These are phyloP conservation scores for Orientallactaga bullata DNA, from an alignment of 2,113 vertebrate genomes.

Conservation along the genomic window DNA sequence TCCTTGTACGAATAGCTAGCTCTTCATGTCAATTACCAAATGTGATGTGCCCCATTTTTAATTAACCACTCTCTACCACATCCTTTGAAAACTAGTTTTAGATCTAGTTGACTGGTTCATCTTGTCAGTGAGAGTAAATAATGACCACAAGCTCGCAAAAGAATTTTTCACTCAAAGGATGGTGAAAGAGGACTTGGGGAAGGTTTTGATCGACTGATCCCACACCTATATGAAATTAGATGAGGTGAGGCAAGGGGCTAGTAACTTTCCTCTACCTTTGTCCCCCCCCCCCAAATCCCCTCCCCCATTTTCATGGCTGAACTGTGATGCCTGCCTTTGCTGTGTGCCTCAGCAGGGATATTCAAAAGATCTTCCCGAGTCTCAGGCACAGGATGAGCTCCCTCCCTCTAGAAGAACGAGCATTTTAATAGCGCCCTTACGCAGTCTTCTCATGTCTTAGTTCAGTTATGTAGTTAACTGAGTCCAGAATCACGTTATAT, in stretches of 20 bases:
- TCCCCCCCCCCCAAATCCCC: no score
- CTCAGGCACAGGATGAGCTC: background rate
- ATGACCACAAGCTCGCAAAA: constrained; percentile 5
- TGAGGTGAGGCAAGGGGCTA: fast-evolving
- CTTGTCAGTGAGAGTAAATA: constrained; percentile 21
- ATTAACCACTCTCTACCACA: constrained; percentile 51
- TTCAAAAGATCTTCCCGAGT: no score
- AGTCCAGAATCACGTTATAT: background rate
- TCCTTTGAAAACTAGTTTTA: constrained; percentile 39
- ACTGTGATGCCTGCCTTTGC: background rate
- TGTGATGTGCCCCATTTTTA: constrained; percentile 26
- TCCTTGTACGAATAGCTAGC: constrained; percentile 62
- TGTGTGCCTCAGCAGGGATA: fast-evolving
- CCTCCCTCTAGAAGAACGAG: no score
- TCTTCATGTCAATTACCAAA: constrained; percentile 65
- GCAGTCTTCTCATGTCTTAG: background rate
- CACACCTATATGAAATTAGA: background rate
- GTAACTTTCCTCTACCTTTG: fast-evolving
- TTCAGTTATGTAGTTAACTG: background rate
- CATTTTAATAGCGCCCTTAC: background rate
- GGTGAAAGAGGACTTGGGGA: no score
- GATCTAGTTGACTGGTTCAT: background rate
- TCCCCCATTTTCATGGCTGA: fast-evolving
- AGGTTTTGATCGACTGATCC: fast-evolving
- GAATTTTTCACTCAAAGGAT: background rate